Conservation (phyloP, 2,888 invertebrate genomes). For the Rhagophthalmus giganteus region DNA sequence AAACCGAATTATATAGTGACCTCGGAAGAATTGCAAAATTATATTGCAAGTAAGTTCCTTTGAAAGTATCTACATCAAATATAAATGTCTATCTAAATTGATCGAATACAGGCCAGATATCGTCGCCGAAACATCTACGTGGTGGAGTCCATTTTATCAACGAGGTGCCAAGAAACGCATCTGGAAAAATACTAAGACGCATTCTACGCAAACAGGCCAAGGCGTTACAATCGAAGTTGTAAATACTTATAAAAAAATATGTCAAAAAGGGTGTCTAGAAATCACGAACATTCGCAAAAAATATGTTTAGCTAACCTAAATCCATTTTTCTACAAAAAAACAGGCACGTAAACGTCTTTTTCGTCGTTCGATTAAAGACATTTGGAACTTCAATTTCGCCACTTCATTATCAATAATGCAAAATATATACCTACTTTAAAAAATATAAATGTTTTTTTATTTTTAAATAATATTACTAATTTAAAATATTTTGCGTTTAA, state of each 20-base stretch:
- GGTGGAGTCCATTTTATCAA: slow-evolving; percentile 70
- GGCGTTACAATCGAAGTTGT: slow-evolving; percentile 47
- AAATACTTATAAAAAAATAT: slow-evolving; percentile 28
- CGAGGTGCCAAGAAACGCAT: slow-evolving; percentile 68
- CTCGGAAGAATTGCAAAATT: slow-evolving; percentile 48
- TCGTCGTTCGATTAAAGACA: too few species aligned
- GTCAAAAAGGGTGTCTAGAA: too few species aligned
- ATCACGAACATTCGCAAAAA: too few species aligned
- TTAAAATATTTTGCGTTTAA: too few species aligned
- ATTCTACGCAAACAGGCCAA: slow-evolving; percentile 58
- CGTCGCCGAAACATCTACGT: slow-evolving; percentile 66
- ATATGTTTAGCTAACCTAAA: background rate
- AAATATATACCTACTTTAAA: too few species aligned
- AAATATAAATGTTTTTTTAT: too few species aligned
- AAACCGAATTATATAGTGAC: slow-evolving; percentile 45
- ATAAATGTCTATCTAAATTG: too few species aligned
- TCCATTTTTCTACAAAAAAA: background rate
- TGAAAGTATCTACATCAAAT: too few species aligned
- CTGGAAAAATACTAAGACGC: slow-evolving; percentile 70
- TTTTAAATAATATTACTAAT: too few species aligned
- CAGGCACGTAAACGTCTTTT: background rate
- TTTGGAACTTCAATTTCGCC: too few species aligned
- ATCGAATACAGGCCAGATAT: too few species aligned
- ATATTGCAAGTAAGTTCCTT: slow-evolving; percentile 49
- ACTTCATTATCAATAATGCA: too few species aligned